phyloP scores from a whole-genome alignment of 2,797 vertebrate genomes.

The Cirrhinus mrigala region DNA sequence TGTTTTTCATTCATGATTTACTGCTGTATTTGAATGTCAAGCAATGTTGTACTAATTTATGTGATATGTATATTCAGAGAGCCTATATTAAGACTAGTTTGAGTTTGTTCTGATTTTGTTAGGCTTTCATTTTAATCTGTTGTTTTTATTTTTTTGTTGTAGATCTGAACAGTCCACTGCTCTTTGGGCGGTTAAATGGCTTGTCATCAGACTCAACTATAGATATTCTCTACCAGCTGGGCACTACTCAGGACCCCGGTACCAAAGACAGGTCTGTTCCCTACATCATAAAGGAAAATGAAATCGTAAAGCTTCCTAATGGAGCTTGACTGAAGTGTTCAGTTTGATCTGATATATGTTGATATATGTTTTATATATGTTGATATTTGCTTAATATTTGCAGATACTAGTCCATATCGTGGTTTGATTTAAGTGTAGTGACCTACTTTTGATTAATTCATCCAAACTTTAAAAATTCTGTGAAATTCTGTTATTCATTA shows the following conservation, averaged over 20 bases:
- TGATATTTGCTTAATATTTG: too few species aligned
- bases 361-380: too few species aligned
- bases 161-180: conserved; percentile 98
- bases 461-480: too few species aligned
- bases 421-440: too few species aligned
- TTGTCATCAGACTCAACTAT: conserved; percentile 99
- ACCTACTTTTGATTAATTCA: too few species aligned
- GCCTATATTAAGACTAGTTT: not conserved
- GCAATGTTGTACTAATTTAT: not conserved
- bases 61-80: not conserved
- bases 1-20: not conserved
- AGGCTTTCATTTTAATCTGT: not conserved
- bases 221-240: conserved; percentile 98
- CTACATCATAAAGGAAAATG: not conserved
- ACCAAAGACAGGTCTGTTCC: conserved; percentile 93
- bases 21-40: not conserved
- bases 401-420: too few species aligned
- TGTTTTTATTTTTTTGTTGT: conserved; percentile 9
- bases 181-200: conserved; percentile 96
- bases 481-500: too few species aligned
- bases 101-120: not conserved
- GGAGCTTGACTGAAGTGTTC: not conserved
- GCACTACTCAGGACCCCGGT: conserved; percentile 95
- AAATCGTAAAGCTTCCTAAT: not conserved
- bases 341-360: not conserved